A percentile compares a stretch with the other conserved stretches of the same genome.
These are phyloP conservation scores for Nipponacmea schrenckii DNA, from an alignment of 2,888 invertebrate species.

Conservation along the genomic window DNA sequence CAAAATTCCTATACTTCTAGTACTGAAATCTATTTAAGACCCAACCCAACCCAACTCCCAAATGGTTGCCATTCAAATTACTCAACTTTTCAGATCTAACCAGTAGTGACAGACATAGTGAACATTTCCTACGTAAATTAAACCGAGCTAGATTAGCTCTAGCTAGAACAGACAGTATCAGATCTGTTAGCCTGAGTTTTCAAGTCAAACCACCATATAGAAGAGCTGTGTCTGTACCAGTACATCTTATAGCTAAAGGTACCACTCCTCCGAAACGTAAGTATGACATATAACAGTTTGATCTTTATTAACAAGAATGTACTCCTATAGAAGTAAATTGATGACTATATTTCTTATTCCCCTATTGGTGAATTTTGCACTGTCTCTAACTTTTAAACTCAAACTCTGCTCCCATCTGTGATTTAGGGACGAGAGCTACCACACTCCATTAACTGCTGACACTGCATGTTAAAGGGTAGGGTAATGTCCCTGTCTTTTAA, in stretches of 20 bases:
- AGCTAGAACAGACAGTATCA: constrained; percentile 70
- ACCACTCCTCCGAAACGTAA: constrained; percentile 52
- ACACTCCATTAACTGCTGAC: too few relatives aligned
- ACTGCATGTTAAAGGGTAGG: too few relatives aligned
- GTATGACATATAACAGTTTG: not conserved
- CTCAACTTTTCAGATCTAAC: constrained; percentile 82
- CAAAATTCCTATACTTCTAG: too few relatives aligned
- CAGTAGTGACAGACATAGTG: constrained; percentile 88
- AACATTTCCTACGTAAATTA: constrained; percentile 85
- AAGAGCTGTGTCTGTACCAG: constrained; percentile 90
- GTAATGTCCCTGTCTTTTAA: too few relatives aligned
- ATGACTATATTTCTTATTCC: too few relatives aligned
- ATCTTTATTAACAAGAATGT: not conserved
- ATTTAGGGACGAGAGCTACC: too few relatives aligned
- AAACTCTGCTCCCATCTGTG: not conserved
- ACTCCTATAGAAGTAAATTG: too few relatives aligned
- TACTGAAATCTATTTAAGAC: too few relatives aligned
- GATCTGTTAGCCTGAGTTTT: constrained; percentile 87
- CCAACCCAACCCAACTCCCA: too few relatives aligned
- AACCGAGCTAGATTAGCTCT: constrained; percentile 87
- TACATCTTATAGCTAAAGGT: constrained; percentile 62
- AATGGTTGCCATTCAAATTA: too few relatives aligned
- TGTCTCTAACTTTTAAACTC: not conserved
- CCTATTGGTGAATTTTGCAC: too few relatives aligned
- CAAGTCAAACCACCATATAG: constrained; percentile 96